A percentile compares a stretch with the other conserved stretches of the same genome.
phyloP scores from a whole-genome alignment of 2,113 vertebrate species.

The Callipepla californica region DNA sequence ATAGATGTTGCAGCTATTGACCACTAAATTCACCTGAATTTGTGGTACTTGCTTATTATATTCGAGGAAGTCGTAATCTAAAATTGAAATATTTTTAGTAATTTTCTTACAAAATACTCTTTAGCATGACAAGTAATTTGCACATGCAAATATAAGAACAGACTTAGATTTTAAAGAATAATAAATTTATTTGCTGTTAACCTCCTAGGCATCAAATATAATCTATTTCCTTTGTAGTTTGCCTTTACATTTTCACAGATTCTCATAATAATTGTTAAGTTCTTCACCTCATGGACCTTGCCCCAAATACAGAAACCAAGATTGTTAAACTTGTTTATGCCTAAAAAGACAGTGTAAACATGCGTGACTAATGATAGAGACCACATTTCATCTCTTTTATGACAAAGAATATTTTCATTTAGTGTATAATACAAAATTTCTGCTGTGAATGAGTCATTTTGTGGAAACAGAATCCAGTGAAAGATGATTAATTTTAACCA shows the following conservation, averaged over 20 bases:
- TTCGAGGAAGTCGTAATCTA: background rate
- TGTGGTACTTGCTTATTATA: background rate
- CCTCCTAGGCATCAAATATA: background rate
- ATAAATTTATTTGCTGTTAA: background rate
- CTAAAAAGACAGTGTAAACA: background rate
- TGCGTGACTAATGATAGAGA: background rate
- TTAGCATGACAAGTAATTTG: background rate
- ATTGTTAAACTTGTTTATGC: background rate
- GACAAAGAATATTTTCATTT: background rate
- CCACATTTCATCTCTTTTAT: background rate
- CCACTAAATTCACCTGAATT: background rate
- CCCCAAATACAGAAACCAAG: background rate
- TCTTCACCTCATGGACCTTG: background rate
- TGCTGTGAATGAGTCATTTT: background rate
- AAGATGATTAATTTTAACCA: background rate
- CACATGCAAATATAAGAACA: background rate
- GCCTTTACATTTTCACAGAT: background rate
- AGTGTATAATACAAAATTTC: background rate
- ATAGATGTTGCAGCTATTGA: background rate
- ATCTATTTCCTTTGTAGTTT: background rate
- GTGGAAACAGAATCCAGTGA: background rate
- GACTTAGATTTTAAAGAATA: background rate
- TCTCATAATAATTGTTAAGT: background rate
- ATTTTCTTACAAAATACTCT: background rate
- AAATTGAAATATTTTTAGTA: background rate